Evolutionary conservation across 2,888 invertebrate genomes (phyloP).

Genomic region (Dorcus hopei): DNA sequence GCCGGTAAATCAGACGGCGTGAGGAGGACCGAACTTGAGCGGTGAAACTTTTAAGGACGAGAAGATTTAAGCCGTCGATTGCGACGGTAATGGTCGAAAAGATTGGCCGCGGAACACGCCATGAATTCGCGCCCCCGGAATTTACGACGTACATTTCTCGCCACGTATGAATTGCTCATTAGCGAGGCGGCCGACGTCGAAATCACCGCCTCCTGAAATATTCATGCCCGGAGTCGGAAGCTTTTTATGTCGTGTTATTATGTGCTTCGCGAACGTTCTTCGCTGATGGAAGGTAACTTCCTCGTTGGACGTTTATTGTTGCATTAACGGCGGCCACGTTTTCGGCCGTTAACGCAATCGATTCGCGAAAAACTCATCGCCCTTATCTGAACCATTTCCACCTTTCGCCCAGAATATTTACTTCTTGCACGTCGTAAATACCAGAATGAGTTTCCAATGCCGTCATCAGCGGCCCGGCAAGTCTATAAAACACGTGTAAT

Average conservation of each 20-base stretch:
- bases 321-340: background rate
- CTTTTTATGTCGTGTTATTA: background rate
- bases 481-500: no score
- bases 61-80: no score
- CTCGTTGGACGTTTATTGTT: background rate
- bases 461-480: no score
- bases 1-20: no score
- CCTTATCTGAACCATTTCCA: no score
- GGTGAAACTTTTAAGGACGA: no score
- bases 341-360: background rate
- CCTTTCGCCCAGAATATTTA: no score
- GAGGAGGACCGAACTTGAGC: no score
- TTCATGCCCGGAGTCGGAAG: conserved; percentile 26
- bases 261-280: background rate
- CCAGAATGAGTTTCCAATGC: no score
- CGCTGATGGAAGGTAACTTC: background rate
- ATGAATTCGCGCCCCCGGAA: conserved; percentile 25
- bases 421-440: no score
- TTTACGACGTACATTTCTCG: conserved; percentile 22
- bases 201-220: conserved; percentile 29
- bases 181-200: conserved; percentile 22
- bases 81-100: conserved; percentile 13
- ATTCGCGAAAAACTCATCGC: background rate
- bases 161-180: conserved; percentile 37
- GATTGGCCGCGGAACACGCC: conserved; percentile 26